Conservation (phyloP, 1,140 invertebrate species). For the Drosophila trapezifrons region DNA sequence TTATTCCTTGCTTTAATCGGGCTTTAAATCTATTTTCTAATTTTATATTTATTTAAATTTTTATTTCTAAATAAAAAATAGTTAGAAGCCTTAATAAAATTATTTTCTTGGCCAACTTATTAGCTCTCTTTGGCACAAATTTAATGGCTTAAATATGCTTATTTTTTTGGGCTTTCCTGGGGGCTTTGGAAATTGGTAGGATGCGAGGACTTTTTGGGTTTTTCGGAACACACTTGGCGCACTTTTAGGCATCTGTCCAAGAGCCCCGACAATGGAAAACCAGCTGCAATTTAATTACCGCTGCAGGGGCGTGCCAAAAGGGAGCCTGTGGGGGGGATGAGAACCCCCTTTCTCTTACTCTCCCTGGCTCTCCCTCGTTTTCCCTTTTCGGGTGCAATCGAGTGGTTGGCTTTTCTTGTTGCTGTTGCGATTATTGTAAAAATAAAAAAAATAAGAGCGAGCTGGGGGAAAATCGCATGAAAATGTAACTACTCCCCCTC, state of each 20-base stretch:
- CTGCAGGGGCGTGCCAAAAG: slow-evolving; percentile 54
- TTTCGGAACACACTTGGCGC: slow-evolving; percentile 36
- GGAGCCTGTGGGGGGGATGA: neutral
- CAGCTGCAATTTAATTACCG: slow-evolving; percentile 78
- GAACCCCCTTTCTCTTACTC: neutral
- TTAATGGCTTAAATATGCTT: neutral
- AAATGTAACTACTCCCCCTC: slow-evolving; percentile 30
- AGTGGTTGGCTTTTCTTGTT: slow-evolving; percentile 33
- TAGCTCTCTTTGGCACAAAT: neutral
- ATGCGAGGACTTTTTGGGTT: slow-evolving; percentile 1
- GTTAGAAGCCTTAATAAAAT: no score
- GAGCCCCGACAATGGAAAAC: slow-evolving; percentile 54
- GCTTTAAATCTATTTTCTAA: no score
- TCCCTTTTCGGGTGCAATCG: slow-evolving; percentile 17
- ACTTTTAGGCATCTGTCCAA: slow-evolving; percentile 60
- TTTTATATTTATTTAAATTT: no score
- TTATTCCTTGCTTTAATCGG: no score
- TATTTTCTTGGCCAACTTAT: no score
- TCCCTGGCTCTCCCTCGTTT: neutral
- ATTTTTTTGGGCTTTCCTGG: neutral
- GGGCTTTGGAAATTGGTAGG: slow-evolving; percentile 1
- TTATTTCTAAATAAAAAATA: no score
- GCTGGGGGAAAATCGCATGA: slow-evolving; percentile 52
- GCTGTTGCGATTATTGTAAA: slow-evolving; percentile 69
- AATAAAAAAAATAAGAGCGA: slow-evolving; percentile 39